Evolutionary conservation across 2,113 vertebrate genomes (phyloP), one percentile per base, ranked within the genome.

Genomic region (Chinchilla lanigera): DNA sequence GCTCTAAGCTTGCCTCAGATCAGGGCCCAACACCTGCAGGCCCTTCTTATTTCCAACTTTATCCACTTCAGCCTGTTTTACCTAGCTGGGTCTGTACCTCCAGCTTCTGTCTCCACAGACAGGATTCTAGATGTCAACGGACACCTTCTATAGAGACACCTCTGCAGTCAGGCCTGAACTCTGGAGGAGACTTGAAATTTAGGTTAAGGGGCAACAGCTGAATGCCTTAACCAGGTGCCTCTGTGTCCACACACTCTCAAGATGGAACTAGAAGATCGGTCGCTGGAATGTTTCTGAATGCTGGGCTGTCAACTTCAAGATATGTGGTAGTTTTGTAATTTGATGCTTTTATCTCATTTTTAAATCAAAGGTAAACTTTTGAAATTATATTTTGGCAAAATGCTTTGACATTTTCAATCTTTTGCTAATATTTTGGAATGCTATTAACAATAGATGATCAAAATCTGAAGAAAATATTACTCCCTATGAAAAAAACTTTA

Each of bases 361-460:
- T 95, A 95, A 96, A 96, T 93, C 91, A 80, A 97, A 96, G 97
- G 96, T 93, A 91, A 60, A 60, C 58, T 97, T 93, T 90, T 88
- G 58, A 95, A 97, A 93, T 89, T 92, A 26, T 97, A 95, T 97
- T 97, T 84, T 86, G 84, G 54, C 85, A 92, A 95, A 96, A 63
- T 67, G 22, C 26, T 88, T 69, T 88, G 82, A 81, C 52, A 84
- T 94, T 97, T 94, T 96, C 90, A 86, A 54, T 83, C 67, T 97
- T 97, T 95, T 97, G 95, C 86, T 98, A 89, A 28, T 89, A 89
- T 94, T 97, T 97, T 97, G 94, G 82, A 98, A 92, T 90, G 94
- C 38, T 90, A 78, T 67, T 85, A 69, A 41, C 38, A 67, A 77
- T 14, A 89, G 35, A 77, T 44, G 22, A 84, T 78, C 12, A 75